Evolutionary conservation across 1,140 invertebrate species (phyloP), one percentile per base, ranked within the genome.

Genomic region (Lordiphosa clarofinis): DNA sequence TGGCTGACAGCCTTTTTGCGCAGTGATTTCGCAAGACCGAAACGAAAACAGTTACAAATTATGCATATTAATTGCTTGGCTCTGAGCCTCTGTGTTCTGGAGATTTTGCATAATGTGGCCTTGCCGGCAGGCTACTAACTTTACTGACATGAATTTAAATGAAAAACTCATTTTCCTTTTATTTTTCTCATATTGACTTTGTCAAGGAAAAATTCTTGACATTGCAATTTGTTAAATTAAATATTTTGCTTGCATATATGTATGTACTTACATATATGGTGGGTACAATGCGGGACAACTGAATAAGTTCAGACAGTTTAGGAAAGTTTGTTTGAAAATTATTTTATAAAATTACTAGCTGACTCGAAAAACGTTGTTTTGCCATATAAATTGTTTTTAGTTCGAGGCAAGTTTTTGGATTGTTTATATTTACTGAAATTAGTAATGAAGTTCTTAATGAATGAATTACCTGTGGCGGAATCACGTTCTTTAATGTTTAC

Each of bases 21-120:
- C 65, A 58, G 39, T 66, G 61, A 71, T 70, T 81, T 53, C 15
- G 35, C 55, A 56, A 52, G 53, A 46, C 49, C 39, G 28, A 55
- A 57, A 59, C 63, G 65, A 56, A 74, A 81, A 67, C 52, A 50
- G 61, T 58, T 63, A 71, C 76, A 79, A 73, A 79, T 79, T 82
- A 75, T 82, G 76, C 66, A 79, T 79, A 79, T 82, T 79, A 79
- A 79, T 79, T 79, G 76, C 38, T 59, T 58, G 24, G 43, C 8
- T 31, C 28, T 31, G 24, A 46, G 31, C 7, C 28, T 28, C 9
- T n/a, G 24, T 31, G 24, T 11, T 46, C 11, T 13, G 28, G 6
- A 24, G 21, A 24, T 24, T 24, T 24, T 24, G 21, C 21, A 55
- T 46, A 43, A 46, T 54, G 46, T 56, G 55, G 35, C 40, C 61